Evolutionary conservation across 2,113 vertebrate species (phyloP).

Genomic region (Carollia perspicillata): DNA sequence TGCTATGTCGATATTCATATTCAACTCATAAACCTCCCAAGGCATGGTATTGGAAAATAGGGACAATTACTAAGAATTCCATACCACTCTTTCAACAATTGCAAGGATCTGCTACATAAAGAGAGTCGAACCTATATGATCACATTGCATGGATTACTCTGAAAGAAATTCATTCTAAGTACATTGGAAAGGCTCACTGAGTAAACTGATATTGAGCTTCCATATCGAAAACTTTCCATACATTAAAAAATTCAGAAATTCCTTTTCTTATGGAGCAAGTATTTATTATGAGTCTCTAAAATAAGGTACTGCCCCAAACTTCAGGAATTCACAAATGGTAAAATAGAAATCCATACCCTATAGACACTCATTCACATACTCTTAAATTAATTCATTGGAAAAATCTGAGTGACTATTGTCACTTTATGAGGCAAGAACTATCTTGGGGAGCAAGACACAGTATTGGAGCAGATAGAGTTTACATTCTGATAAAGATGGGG

Average conservation of each 20-base stretch:
- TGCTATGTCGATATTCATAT: neutral
- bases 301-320: neutral
- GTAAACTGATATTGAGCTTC: neutral
- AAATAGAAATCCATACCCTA: neutral
- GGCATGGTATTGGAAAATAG: neutral
- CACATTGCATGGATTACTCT: neutral
- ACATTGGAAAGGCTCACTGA: neutral
- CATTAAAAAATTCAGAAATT: neutral
- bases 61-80: neutral
- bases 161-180: neutral
- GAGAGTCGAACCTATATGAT: neutral
- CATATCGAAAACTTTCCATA: neutral
- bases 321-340: neutral
- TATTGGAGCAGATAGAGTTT: neutral
- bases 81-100: neutral
- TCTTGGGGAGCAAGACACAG: neutral
- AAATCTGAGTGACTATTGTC: neutral
- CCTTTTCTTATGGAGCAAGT: neutral
- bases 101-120: neutral
- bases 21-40: neutral
- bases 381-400: neutral
- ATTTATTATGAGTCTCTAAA: neutral
- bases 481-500: neutral
- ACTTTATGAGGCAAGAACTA: neutral
- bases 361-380: neutral